phyloP scores from a whole-genome alignment of 1,140 invertebrate genomes.

The Rhynchophorus ferrugineus region DNA sequence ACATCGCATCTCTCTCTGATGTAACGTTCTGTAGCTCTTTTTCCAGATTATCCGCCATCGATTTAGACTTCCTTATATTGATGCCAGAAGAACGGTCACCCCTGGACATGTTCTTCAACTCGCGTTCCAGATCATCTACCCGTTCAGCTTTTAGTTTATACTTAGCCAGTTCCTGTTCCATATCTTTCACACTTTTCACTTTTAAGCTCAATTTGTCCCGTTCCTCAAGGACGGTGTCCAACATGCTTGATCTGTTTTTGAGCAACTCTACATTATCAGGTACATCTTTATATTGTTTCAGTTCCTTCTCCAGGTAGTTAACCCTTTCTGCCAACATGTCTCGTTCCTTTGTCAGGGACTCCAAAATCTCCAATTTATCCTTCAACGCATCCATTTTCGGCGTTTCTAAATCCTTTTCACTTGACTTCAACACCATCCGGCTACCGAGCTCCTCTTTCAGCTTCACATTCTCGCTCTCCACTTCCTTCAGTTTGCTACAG shows the following conservation, averaged over 20 bases:
- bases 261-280: constrained; percentile 19
- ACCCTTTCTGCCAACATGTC: constrained; percentile 19
- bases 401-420: constrained; percentile 2
- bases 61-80: constrained; percentile 21
- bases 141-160: constrained; percentile 27
- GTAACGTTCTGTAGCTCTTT: constrained; percentile 21
- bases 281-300: constrained; percentile 18
- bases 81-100: constrained; percentile 12
- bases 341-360: constrained; percentile 19
- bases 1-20: constrained; percentile 14
- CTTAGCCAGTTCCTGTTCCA: constrained; percentile 25
- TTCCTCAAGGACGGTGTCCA: constrained; percentile 25
- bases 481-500: constrained; percentile 28
- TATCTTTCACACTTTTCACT: constrained; percentile 21
- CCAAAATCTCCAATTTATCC: constrained; percentile 18
- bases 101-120: constrained; percentile 16
- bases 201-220: constrained; percentile 21
- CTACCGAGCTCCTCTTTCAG: constrained; percentile 22
- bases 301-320: constrained; percentile 17
- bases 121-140: constrained; percentile 27
- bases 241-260: constrained; percentile 17
- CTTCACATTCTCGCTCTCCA: constrained; percentile 28
- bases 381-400: constrained; percentile 9
- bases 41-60: constrained; percentile 18
- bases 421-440: constrained; percentile 10